phyloP scores from a whole-genome alignment of 2,888 invertebrate genomes.

The Zygogramma bicolorata region DNA sequence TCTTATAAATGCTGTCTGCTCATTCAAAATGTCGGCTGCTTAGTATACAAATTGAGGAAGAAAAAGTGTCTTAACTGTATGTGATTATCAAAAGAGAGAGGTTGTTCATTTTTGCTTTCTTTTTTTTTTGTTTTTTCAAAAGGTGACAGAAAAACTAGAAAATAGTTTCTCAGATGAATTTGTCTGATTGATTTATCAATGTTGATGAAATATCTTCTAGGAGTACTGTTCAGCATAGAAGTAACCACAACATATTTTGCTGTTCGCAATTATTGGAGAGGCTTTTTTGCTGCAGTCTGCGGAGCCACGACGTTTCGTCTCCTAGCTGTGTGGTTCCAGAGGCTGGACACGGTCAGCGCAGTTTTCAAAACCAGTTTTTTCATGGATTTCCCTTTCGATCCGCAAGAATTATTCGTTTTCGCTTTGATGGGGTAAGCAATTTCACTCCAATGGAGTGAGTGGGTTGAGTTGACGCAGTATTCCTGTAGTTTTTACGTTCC shows the following conservation, averaged over 20 bases:
- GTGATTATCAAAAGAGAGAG: too few species aligned
- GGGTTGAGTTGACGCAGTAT: not conserved
- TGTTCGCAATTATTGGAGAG: constrained; percentile 98
- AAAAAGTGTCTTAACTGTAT: too few species aligned
- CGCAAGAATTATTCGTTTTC: constrained; percentile 96
- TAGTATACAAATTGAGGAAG: too few species aligned
- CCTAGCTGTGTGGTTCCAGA: constrained; percentile 94
- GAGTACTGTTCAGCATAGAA: constrained; percentile 98
- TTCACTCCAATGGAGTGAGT: not conserved
- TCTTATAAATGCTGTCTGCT: too few species aligned
- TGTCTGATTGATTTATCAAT: too few species aligned
- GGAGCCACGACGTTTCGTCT: constrained; percentile 96
- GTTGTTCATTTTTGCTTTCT: too few species aligned
- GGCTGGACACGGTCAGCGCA: constrained; percentile 93
- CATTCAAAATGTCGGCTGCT: too few species aligned
- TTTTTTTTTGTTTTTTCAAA: too few species aligned
- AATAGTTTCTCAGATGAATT: too few species aligned
- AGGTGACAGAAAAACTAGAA: too few species aligned
- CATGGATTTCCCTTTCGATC: constrained; percentile 96
- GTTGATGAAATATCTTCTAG: constrained; percentile 65
- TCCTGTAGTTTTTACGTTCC: constrained; percentile 48
- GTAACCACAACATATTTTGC: constrained; percentile 99
- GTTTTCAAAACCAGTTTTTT: constrained; percentile 93
- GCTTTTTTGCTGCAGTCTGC: constrained; percentile 97
- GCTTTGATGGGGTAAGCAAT: constrained; percentile 86